phyloP scores from a whole-genome alignment of 2,113 vertebrate genomes.

The Xenopus borealis region DNA sequence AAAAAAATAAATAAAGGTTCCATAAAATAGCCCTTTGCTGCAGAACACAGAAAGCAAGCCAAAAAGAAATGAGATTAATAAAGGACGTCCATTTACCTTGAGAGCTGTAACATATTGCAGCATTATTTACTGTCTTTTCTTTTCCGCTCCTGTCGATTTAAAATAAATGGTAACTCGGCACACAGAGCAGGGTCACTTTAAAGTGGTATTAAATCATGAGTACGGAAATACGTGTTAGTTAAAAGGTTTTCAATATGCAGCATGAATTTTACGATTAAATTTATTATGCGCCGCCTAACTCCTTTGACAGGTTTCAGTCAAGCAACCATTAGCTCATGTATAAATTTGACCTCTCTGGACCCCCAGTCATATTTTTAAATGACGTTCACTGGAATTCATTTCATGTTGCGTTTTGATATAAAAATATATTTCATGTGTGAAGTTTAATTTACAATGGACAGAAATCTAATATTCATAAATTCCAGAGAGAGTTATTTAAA shows the following conservation, averaged over 20 bases:
- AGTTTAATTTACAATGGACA: background rate
- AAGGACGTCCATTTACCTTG: slow-evolving; percentile 9
- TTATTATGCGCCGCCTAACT: slow-evolving; percentile 34
- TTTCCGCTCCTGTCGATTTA: slow-evolving; percentile 14
- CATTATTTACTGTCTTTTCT: slow-evolving; percentile 34
- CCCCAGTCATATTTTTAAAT: slow-evolving; percentile 34
- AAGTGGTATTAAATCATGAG: slow-evolving; percentile 42
- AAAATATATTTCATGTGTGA: background rate
- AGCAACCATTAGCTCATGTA: slow-evolving; percentile 45
- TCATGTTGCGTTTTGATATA: slow-evolving; percentile 9
- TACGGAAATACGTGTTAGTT: slow-evolving; percentile 36
- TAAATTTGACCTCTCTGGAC: slow-evolving; percentile 31
- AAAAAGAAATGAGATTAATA: slow-evolving; percentile 29
- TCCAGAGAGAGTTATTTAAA: background rate
- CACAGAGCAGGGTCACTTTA: slow-evolving; percentile 30
- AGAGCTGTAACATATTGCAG: slow-evolving; percentile 24
- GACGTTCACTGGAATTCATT: slow-evolving; percentile 35
- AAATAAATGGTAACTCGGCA: slow-evolving; percentile 26
- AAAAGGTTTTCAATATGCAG: slow-evolving; percentile 43
- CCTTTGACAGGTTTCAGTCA: slow-evolving; percentile 42
- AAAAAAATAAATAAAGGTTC: too few relatives aligned
- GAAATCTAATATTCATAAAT: background rate
- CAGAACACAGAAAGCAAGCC: slow-evolving; percentile 16
- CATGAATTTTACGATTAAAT: slow-evolving; percentile 25
- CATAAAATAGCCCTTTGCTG: background rate